Conservation (phyloP, 2,797 vertebrate genomes). For the Sparus aurata region DNA sequence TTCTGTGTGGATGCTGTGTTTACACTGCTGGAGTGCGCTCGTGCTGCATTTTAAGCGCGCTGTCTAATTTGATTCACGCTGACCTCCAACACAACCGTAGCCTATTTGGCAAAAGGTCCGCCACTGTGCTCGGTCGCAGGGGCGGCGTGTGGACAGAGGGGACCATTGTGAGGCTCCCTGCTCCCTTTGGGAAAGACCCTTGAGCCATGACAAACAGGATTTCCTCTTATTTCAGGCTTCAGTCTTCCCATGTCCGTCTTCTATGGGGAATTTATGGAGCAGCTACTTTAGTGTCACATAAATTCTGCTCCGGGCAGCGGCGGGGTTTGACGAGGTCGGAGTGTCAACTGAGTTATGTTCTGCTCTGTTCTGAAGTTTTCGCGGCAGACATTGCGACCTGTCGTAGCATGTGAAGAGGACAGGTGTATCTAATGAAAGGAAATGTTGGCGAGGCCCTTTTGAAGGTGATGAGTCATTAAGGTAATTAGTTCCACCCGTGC, state of each 20-base stretch:
- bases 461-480: background rate
- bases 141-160: conserved; percentile 57
- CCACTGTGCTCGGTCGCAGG: conserved; percentile 35
- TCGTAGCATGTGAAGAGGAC: background rate
- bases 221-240: conserved; percentile 66
- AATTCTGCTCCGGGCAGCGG: background rate
- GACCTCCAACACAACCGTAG: conserved; percentile 43
- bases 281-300: conserved; percentile 28
- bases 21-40: conserved; percentile 43
- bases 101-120: conserved; percentile 56
- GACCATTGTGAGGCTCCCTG: conserved; percentile 61
- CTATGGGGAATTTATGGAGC: conserved; percentile 30
- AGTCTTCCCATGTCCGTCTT: conserved; percentile 41
- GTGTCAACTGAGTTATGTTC: background rate
- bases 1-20: conserved; percentile 29
- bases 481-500: background rate
- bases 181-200: conserved; percentile 76
- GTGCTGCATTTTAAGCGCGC: conserved; percentile 35
- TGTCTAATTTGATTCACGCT: conserved; percentile 59
- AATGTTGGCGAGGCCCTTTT: background rate
- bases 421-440: background rate
- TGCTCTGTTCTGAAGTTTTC: background rate
- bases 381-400: conserved; percentile 1
- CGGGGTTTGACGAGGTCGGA: background rate
- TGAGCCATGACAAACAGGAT: conserved; percentile 77